phyloP scores from a whole-genome alignment of 2,113 vertebrate species.

The Sceloporus undulatus region DNA sequence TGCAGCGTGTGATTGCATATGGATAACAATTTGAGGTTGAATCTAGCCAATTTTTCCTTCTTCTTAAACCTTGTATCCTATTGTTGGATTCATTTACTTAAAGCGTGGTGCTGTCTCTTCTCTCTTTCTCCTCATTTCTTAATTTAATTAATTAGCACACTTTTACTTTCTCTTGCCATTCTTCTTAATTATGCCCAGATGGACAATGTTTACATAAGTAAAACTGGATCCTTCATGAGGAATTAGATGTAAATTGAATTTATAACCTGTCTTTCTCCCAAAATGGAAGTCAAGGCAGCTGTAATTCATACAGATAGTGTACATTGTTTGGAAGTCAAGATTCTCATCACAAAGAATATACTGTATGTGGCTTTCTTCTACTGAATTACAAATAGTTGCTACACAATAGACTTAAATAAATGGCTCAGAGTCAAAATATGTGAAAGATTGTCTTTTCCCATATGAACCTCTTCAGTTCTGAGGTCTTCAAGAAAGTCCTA shows the following conservation, averaged over 20 bases:
- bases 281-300: too few species aligned
- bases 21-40: too few species aligned
- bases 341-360: neutral
- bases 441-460: too few species aligned
- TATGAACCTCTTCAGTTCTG: too few species aligned
- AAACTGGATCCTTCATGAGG: neutral
- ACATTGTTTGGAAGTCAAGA: neutral
- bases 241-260: neutral
- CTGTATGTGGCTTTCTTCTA: neutral
- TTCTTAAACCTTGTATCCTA: neutral
- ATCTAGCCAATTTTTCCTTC: neutral
- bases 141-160: neutral
- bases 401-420: neutral
- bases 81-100: neutral
- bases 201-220: neutral
- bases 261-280: too few species aligned
- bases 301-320: neutral
- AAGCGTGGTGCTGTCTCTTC: neutral
- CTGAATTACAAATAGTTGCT: neutral
- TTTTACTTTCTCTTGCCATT: neutral
- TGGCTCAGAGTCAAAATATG: too few species aligned
- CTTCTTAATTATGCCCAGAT: neutral
- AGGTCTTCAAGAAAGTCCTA: too few species aligned
- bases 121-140: neutral
- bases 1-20: too few species aligned